Conservation (phyloP, 1,140 invertebrate genomes). For the Agrypnia vestita region DNA sequence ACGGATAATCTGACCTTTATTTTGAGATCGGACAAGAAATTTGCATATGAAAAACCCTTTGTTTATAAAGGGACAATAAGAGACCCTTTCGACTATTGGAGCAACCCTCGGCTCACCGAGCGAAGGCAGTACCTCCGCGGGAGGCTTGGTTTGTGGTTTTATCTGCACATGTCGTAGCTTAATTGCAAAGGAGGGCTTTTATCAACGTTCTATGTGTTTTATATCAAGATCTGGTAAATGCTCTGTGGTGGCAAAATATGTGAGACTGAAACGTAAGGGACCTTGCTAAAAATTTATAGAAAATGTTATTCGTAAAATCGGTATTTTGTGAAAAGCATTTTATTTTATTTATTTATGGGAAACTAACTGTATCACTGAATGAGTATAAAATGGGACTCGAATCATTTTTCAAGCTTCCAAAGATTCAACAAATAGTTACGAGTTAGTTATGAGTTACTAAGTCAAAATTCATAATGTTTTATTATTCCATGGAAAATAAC, state of each 20-base stretch:
- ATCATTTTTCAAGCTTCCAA: too few species aligned
- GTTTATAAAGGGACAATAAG: constrained; percentile 38
- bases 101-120: constrained; percentile 21
- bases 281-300: too few species aligned
- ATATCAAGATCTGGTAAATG: constrained; percentile 26
- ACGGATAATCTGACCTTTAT: constrained; percentile 42
- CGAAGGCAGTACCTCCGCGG: background rate
- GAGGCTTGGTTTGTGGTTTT: constrained; percentile 29
- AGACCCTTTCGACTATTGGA: constrained; percentile 43
- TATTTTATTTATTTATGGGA: too few species aligned
- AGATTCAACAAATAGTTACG: background rate
- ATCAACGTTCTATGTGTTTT: constrained; percentile 30
- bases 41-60: constrained; percentile 45
- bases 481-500: too few species aligned
- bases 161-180: constrained; percentile 42
- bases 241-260: background rate
- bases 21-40: constrained; percentile 41
- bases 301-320: too few species aligned
- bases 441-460: too few species aligned
- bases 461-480: too few species aligned
- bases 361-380: too few species aligned
- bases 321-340: too few species aligned
- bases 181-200: constrained; percentile 41
- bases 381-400: too few species aligned
- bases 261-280: too few species aligned